phyloP scores from a whole-genome alignment of 2,113 vertebrate species.

The Riparia riparia region DNA sequence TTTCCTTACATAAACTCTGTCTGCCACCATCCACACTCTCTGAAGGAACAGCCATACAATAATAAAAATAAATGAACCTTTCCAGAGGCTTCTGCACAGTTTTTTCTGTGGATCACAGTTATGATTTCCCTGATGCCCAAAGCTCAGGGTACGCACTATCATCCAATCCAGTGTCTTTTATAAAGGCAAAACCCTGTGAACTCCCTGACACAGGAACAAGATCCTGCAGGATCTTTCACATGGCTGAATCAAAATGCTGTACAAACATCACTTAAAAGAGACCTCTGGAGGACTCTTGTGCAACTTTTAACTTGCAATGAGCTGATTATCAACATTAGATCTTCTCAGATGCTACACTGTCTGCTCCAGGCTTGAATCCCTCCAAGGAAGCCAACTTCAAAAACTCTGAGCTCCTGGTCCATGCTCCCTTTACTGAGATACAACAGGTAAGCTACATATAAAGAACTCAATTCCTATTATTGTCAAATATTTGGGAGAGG shows the following conservation, averaged over 20 bases:
- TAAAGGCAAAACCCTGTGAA: neutral
- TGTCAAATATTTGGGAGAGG: neutral
- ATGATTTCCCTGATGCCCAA: neutral
- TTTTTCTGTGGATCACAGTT: neutral
- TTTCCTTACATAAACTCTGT: neutral
- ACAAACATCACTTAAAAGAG: neutral
- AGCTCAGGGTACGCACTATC: neutral
- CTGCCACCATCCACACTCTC: neutral
- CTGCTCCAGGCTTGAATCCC: neutral
- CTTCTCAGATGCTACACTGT: neutral
- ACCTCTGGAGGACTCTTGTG: neutral
- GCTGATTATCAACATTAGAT: neutral
- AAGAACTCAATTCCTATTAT: neutral
- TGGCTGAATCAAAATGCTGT: neutral
- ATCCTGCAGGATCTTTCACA: neutral
- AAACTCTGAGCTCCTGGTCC: neutral
- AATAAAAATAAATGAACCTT: neutral
- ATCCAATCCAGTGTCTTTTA: neutral
- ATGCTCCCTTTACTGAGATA: neutral
- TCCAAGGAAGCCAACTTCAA: neutral
- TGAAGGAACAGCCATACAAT: neutral
- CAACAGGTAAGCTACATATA: neutral
- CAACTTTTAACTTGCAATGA: neutral
- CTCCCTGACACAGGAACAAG: neutral
- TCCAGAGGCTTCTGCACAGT: neutral